These are phyloP conservation scores for Corapipo altera DNA, from an alignment of 2,113 vertebrate species.

Conservation along the genomic window DNA sequence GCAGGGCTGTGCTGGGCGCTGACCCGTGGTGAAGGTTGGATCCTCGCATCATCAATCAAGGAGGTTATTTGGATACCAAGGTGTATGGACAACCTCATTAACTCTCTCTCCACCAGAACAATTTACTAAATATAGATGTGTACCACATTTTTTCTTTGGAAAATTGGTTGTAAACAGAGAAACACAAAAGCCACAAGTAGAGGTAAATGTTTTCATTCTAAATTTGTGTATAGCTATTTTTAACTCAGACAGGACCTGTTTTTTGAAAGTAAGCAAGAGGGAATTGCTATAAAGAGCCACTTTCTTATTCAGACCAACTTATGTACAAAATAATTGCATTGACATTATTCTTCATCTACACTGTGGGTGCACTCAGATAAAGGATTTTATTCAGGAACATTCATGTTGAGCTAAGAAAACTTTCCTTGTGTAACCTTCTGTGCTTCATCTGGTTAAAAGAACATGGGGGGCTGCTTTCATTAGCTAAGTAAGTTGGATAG, in stretches of 20 bases:
- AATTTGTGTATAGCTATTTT: not conserved
- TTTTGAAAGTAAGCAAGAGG: not conserved
- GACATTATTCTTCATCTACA: not conserved
- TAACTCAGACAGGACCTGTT: not conserved
- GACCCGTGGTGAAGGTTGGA: conserved; percentile 3
- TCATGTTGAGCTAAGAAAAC: not conserved
- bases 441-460: not conserved
- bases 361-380: not conserved
- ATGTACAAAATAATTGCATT: not conserved
- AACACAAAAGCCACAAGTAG: conserved; percentile 63
- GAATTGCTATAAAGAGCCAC: not conserved
- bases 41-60: conserved; percentile 33
- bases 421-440: not conserved
- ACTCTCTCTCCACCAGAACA: conserved; percentile 27
- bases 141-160: not conserved
- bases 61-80: conserved; percentile 4
- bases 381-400: not conserved
- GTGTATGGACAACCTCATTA: conserved; percentile 47
- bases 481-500: not conserved
- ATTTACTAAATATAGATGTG: conserved; percentile 13
- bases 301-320: not conserved
- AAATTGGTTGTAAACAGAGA: conserved; percentile 68
- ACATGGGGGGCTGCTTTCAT: not conserved
- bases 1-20: not conserved
- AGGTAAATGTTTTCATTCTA: conserved; percentile 13